Evolutionary conservation across 2,888 invertebrate species (phyloP), one percentile per base, ranked within the genome.

Genomic region (Eustalomyia histrio): DNA sequence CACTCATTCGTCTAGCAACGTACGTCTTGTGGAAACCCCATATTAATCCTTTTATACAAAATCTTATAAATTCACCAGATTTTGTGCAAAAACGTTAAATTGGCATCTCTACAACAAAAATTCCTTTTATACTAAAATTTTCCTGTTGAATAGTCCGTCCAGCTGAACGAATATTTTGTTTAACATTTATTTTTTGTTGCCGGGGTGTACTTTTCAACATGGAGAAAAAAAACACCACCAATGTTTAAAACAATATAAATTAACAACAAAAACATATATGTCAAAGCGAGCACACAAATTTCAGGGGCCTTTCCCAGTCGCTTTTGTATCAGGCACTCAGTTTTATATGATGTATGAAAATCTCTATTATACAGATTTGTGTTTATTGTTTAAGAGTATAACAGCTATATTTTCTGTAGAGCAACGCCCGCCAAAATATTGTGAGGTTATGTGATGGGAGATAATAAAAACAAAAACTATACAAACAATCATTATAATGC

Each of bases 281-380:
- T 47, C 33, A 68, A 63, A 29, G 39, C 33, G 78, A 50, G 47
- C 67, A 83, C 68, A 79, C 83, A 85, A 85, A 86, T 84, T 87
- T 87, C 88, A 87, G 87, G 87, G 89, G 89, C 87, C 87, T 85
- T 84, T 83, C 86, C 86, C 86, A 87, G 87, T 87, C 86, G 87
- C 87, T 87, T 86, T 87, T 86, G 53, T 75, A 88, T 71, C 83
- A 86, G 89, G 88, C 83, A 76, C 57, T 5, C 88, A 88, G 73
- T 16, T n/a, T 39, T 21, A 29, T 35, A 47, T n/a, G 8, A 9
- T n/a, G 14, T 2, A 4, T 12, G 39, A 1, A 39, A 39, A 39
- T 14, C 10, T 35, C 10, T 39, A 39, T 39, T 39, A 50, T n/a
- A 39, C 21, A 67, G 6, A 16, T 14, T 18, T 67, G 14, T 8